These are phyloP conservation scores for Lepetodrilus schrolli DNA, from an alignment of 2,888 invertebrate species.

Conservation along the genomic window DNA sequence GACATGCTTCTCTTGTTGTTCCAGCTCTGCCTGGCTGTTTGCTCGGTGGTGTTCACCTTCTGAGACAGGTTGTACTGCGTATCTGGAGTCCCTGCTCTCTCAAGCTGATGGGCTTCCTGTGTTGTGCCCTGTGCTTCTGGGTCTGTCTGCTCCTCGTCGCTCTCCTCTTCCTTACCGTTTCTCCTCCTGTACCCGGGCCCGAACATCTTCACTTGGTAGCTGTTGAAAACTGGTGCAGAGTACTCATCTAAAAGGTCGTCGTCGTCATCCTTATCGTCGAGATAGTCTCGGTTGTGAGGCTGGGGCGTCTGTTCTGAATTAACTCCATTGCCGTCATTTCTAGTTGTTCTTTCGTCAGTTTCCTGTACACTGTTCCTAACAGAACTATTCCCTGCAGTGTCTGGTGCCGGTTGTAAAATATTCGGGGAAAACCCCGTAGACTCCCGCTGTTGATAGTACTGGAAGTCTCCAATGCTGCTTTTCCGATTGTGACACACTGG, in stretches of 20 bases:
- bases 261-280: background rate
- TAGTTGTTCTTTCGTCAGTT: background rate
- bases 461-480: slow-evolving; percentile 52
- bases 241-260: background rate
- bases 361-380: background rate
- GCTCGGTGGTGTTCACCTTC: background rate
- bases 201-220: slow-evolving; percentile 11
- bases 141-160: background rate
- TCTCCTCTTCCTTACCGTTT: background rate
- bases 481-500: slow-evolving; percentile 28
- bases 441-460: slow-evolving; percentile 48
- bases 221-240: slow-evolving; percentile 8
- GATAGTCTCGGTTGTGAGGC: slow-evolving; percentile 1
- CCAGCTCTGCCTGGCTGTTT: background rate
- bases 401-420: background rate
- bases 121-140: background rate
- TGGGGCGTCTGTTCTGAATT: background rate
- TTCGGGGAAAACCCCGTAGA: slow-evolving; percentile 45
- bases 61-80: background rate
- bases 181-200: background rate
- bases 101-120: background rate
- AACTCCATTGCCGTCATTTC: background rate
- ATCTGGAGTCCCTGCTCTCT: background rate
- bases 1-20: background rate
- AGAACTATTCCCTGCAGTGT: background rate